Conservation (phyloP, 2,113 vertebrate species). For the Gopherus evgoodei region DNA sequence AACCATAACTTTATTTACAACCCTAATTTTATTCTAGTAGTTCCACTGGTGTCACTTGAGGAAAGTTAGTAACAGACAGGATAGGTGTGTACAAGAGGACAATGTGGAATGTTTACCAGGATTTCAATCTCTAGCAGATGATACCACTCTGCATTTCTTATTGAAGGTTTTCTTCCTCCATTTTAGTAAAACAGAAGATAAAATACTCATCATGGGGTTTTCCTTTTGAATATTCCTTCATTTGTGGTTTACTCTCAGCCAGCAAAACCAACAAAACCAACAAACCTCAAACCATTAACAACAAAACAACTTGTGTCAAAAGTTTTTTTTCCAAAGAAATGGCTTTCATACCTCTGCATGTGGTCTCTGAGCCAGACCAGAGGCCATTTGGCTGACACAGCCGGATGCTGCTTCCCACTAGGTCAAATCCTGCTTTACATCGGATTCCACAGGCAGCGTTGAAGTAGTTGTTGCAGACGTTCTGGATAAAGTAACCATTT, state of each 20-base stretch:
- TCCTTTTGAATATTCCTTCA: neutral
- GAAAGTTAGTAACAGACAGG: neutral
- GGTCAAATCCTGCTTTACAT: constrained; percentile 91
- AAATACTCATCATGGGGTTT: neutral
- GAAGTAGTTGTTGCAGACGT: constrained; percentile 93
- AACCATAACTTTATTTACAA: neutral
- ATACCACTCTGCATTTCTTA: neutral
- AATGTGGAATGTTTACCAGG: neutral
- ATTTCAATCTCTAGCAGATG: neutral
- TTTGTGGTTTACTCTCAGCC: neutral
- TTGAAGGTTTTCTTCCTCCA: neutral
- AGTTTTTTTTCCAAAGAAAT: neutral
- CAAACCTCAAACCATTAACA: neutral
- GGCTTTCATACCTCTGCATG: constrained; percentile 87
- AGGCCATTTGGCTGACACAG: constrained; percentile 91
- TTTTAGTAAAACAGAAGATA: neutral
- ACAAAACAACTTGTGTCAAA: neutral
- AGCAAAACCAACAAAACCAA: neutral
- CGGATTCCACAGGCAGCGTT: constrained; percentile 94
- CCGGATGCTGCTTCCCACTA: constrained; percentile 90
- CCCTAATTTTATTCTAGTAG: neutral
- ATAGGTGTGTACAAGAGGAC: neutral
- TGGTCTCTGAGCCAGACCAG: constrained; percentile 90
- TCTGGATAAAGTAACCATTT: constrained; percentile 95
- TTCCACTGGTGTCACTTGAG: neutral